phyloP scores from a whole-genome alignment of 2,797 vertebrate genomes.

The Mormyrops attenuatus region DNA sequence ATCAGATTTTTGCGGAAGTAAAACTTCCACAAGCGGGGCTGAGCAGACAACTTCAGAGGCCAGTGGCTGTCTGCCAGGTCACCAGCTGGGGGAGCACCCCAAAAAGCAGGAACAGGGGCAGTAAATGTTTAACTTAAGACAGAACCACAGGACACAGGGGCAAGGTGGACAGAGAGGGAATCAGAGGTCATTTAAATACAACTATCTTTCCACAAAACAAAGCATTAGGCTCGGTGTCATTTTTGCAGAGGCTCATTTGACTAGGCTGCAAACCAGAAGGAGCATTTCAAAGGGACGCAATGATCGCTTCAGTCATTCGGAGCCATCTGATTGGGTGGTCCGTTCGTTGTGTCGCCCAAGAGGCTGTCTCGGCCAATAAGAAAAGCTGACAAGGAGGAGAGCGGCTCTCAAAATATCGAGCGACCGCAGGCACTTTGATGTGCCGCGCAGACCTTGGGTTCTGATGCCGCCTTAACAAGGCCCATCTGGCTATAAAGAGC shows the following conservation, averaged over 20 bases:
- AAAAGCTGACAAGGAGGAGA: background rate
- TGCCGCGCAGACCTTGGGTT: constrained; percentile 15
- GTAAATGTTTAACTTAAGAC: background rate
- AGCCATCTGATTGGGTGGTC: background rate
- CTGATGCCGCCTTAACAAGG: background rate
- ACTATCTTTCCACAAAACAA: background rate
- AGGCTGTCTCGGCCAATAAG: background rate
- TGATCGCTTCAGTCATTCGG: background rate
- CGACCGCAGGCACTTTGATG: constrained; percentile 30
- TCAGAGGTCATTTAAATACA: background rate
- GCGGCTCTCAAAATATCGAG: constrained; percentile 8
- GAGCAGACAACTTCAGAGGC: background rate
- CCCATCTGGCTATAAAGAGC: background rate
- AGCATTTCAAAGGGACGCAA: background rate
- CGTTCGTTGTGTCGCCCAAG: background rate
- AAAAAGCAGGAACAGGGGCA: background rate
- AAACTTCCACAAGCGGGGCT: too few relatives aligned
- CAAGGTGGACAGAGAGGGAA: background rate
- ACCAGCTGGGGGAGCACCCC: background rate
- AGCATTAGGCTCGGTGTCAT: background rate
- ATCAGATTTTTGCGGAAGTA: background rate
- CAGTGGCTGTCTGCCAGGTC: background rate
- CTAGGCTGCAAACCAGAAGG: background rate
- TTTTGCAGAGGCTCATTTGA: background rate
- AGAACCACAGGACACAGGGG: background rate